Conservation (phyloP, 2,888 invertebrate genomes). For the Mantis religiosa region DNA sequence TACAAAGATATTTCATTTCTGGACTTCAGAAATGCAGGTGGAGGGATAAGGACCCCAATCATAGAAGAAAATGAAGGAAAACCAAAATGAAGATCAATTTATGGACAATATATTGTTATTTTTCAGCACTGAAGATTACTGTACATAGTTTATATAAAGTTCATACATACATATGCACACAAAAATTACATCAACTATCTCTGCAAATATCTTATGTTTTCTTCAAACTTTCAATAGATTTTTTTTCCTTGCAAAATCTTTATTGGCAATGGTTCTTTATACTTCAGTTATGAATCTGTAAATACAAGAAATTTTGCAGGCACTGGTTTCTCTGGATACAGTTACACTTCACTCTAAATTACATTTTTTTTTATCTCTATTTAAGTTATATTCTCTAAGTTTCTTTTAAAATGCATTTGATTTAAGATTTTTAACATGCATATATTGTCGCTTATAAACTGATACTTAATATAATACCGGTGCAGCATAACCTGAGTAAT, state of each 20-base stretch:
- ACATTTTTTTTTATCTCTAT: neutral
- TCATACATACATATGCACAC: neutral
- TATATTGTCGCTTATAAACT: neutral
- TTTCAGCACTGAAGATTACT: neutral
- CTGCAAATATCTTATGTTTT: neutral
- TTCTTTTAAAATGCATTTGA: neutral
- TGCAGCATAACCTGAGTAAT: neutral
- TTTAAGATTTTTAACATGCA: neutral
- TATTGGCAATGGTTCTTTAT: neutral
- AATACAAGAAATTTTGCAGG: neutral
- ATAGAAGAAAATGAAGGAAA: neutral
- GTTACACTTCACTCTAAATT: neutral
- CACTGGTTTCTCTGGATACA: neutral
- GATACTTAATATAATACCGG: neutral
- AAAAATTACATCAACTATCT: neutral
- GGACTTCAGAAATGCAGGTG: too few relatives aligned
- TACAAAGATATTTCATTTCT: too few relatives aligned
- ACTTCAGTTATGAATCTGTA: neutral
- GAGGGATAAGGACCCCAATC: too few relatives aligned
- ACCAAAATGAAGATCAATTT: neutral
- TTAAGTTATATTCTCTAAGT: neutral
- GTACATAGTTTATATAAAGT: neutral
- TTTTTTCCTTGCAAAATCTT: neutral
- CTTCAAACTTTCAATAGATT: neutral
- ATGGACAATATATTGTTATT: neutral